These are phyloP conservation scores for Lasioglossum morio DNA, from an alignment of 2,888 invertebrate species.

Conservation along the genomic window DNA sequence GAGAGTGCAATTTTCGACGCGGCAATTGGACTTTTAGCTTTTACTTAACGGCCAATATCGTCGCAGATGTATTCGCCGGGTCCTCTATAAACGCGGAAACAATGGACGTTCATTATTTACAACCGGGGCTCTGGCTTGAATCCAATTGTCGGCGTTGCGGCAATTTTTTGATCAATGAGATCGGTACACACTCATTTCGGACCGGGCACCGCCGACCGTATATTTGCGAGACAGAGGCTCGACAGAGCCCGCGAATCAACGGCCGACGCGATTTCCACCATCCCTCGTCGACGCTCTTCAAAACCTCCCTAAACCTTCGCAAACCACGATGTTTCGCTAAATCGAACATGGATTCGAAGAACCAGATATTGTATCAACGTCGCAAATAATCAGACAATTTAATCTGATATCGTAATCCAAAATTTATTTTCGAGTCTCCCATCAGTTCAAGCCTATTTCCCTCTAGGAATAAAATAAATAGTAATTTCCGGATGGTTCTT, in stretches of 20 bases:
- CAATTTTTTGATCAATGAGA: constrained; percentile 40
- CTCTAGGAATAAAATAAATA: background rate
- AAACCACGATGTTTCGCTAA: background rate
- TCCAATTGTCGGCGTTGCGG: constrained; percentile 34
- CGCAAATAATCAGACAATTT: background rate
- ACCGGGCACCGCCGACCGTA: constrained; percentile 5
- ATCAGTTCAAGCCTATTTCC: background rate
- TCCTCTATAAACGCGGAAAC: constrained; percentile 27
- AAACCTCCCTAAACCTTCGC: background rate
- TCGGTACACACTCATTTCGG: constrained; percentile 14
- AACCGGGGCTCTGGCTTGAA: constrained; percentile 40
- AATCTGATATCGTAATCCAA: background rate
- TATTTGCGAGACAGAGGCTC: constrained; percentile 5
- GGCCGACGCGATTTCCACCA: background rate
- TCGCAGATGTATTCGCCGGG: background rate
- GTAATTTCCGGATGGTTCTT: background rate
- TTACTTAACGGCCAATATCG: constrained; percentile 10
- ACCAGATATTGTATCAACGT: background rate
- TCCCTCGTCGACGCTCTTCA: background rate
- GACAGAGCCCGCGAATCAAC: background rate
- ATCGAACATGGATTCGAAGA: background rate
- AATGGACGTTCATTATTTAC: constrained; percentile 53
- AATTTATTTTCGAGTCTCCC: background rate
- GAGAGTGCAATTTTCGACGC: background rate
- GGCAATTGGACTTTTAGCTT: constrained; percentile 14